A percentile compares a stretch with the other conserved stretches of the same genome.
Evolutionary conservation across 2,797 vertebrate species (phyloP).

Genomic region (Rhyacichthys aspro): DNA sequence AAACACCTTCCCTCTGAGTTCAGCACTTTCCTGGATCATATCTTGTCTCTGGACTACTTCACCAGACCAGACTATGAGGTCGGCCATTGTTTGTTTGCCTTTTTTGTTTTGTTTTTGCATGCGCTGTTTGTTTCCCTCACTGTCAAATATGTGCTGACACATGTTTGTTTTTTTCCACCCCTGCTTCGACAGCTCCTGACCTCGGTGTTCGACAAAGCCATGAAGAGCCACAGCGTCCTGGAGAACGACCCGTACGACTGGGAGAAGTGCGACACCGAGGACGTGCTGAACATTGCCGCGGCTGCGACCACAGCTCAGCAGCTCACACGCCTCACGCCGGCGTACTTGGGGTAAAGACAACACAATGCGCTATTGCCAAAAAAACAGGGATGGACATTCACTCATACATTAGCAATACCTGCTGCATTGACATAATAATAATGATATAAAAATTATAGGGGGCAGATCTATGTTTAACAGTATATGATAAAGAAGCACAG

Average conservation of each 20-base stretch:
- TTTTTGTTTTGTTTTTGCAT: constrained; percentile 23
- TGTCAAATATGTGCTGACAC: constrained; percentile 36
- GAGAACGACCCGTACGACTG: constrained; percentile 97
- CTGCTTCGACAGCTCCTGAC: constrained; percentile 85
- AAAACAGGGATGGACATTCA: no score
- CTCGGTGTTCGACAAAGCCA: constrained; percentile 94
- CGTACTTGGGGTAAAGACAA: constrained; percentile 87
- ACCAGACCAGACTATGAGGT: constrained; percentile 98
- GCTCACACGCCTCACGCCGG: constrained; percentile 91
- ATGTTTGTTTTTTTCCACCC: background rate
- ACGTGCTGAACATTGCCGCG: constrained; percentile 86
- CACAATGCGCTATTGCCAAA: constrained; percentile 1
- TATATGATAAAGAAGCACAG: no score
- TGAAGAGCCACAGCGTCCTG: constrained; percentile 89
- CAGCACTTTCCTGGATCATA: constrained; percentile 91
- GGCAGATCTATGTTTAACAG: no score
- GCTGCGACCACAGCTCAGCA: constrained; percentile 89
- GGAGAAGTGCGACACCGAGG: constrained; percentile 92
- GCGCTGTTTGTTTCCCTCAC: constrained; percentile 10
- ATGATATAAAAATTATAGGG: no score
- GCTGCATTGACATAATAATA: no score
- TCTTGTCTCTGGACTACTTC: constrained; percentile 93
- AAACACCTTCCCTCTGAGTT: constrained; percentile 97
- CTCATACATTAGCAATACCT: no score
- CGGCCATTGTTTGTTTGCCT: constrained; percentile 19